Percentiles rank a stretch among this genome's conserved stretches.
These are phyloP conservation scores for Amphiprion percula DNA, from an alignment of 2,113 vertebrate species.

Conservation along the genomic window DNA sequence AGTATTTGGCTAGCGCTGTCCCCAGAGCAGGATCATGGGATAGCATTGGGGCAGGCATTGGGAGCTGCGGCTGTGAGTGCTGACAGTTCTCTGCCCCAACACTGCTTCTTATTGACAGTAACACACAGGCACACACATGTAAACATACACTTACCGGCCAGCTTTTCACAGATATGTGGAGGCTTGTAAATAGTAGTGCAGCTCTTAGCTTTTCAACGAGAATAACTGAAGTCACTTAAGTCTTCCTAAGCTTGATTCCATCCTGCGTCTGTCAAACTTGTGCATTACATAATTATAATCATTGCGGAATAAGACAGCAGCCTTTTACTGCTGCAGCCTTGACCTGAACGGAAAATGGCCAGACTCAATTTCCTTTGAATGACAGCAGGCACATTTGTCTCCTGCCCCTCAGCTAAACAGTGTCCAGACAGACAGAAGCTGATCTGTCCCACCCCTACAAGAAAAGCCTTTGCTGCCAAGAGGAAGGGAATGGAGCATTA, in stretches of 20 bases:
- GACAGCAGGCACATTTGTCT: slow-evolving; percentile 61
- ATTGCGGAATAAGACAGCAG: slow-evolving; percentile 55
- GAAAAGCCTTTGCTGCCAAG: slow-evolving; percentile 45
- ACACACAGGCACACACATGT: slow-evolving; percentile 54
- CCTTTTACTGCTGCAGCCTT: slow-evolving; percentile 49
- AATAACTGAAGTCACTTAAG: slow-evolving; percentile 38
- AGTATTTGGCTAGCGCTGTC: slow-evolving; percentile 62
- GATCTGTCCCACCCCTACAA: slow-evolving; percentile 53
- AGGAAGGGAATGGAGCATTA: slow-evolving; percentile 45
- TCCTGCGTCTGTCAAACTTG: slow-evolving; percentile 60
- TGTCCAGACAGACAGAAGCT: slow-evolving; percentile 65
- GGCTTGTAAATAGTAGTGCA: slow-evolving; percentile 30
- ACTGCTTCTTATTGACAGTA: slow-evolving; percentile 72
- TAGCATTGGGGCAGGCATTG: slow-evolving; percentile 58
- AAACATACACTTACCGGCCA: slow-evolving; percentile 64
- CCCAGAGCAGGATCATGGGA: slow-evolving; percentile 60
- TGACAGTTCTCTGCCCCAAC: slow-evolving; percentile 76
- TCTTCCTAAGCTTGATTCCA: slow-evolving; percentile 37
- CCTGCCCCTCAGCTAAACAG: slow-evolving; percentile 51
- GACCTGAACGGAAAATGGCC: slow-evolving; percentile 59
- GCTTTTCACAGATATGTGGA: slow-evolving; percentile 43
- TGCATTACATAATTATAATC: slow-evolving; percentile 59
- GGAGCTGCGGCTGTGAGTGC: slow-evolving; percentile 69
- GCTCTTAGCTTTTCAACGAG: slow-evolving; percentile 44
- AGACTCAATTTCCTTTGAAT: slow-evolving; percentile 65